These are phyloP conservation scores for Trichonephila clavata DNA, from an alignment of 1,140 invertebrate genomes.

Conservation along the genomic window DNA sequence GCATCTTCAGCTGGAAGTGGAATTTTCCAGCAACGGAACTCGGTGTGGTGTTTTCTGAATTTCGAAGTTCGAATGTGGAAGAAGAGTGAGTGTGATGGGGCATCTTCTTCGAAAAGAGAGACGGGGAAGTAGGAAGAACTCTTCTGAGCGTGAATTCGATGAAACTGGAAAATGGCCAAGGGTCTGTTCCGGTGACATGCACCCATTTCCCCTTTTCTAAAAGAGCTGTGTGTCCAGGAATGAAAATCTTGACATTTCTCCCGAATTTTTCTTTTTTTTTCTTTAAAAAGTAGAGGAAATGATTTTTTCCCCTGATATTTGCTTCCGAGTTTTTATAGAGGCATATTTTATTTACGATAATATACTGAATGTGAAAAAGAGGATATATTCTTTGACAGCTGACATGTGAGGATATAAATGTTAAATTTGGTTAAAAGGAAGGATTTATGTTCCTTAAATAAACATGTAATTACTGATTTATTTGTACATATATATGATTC, in stretches of 20 bases:
- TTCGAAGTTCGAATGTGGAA: neutral
- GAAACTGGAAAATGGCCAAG: conserved; percentile 51
- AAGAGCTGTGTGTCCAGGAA: neutral
- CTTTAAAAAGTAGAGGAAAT: neutral
- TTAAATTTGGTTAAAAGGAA: no score
- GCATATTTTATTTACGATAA: no score
- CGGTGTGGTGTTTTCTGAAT: conserved; percentile 4
- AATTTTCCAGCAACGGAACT: conserved; percentile 2
- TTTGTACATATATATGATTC: no score
- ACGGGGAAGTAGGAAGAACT: neutral
- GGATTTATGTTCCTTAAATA: no score
- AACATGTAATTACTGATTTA: no score
- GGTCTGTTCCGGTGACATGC: conserved; percentile 11
- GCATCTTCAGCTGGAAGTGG: neutral
- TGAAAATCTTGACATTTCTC: conserved; percentile 14
- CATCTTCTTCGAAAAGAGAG: neutral
- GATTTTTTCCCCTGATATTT: neutral
- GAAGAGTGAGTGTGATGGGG: conserved; percentile 10
- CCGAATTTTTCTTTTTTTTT: neutral
- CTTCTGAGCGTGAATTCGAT: conserved; percentile 23
- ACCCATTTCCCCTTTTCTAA: neutral
- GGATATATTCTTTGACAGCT: no score
- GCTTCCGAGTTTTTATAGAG: no score
- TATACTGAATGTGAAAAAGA: no score
- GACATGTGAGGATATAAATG: no score